Percentiles rank a stretch among this genome's conserved stretches.
These are phyloP conservation scores for Noctua comes DNA, from an alignment of 2,888 invertebrate genomes.

Conservation along the genomic window DNA sequence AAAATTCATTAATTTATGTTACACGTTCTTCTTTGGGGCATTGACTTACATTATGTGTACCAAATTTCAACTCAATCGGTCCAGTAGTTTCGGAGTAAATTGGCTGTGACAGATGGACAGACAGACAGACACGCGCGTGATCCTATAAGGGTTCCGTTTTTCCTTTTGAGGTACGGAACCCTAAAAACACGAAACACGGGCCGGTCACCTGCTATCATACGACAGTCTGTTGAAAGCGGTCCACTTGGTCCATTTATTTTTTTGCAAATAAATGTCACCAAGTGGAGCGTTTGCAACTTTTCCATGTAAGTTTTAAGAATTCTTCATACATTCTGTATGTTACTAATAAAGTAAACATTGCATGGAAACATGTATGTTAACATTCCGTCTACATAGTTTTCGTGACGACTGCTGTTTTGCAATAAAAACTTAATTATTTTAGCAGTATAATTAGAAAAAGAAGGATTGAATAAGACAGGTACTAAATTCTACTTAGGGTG, in stretches of 20 bases:
- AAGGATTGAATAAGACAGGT: slow-evolving; percentile 6
- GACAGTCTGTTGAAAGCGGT: not conserved
- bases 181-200: not conserved
- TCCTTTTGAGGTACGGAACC: too few species aligned
- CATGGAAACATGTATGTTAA: not conserved
- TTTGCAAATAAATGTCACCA: too few species aligned
- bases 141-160: too few species aligned
- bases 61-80: too few species aligned
- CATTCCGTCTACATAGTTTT: not conserved
- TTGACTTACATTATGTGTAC: too few species aligned
- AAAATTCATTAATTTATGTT: too few species aligned
- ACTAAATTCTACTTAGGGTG: slow-evolving; percentile 2
- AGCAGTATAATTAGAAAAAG: not conserved
- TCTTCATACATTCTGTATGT: not conserved
- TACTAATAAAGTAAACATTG: not conserved
- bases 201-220: not conserved
- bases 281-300: too few species aligned
- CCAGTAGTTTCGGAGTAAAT: too few species aligned
- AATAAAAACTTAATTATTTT: not conserved
- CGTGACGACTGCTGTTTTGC: not conserved
- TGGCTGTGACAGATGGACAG: too few species aligned
- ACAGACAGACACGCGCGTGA: too few species aligned
- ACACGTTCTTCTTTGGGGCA: too few species aligned
- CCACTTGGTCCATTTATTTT: not conserved
- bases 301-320: too few species aligned